These are phyloP conservation scores for Drosophila jambulina DNA, from an alignment of 1,140 invertebrate species.

Conservation along the genomic window DNA sequence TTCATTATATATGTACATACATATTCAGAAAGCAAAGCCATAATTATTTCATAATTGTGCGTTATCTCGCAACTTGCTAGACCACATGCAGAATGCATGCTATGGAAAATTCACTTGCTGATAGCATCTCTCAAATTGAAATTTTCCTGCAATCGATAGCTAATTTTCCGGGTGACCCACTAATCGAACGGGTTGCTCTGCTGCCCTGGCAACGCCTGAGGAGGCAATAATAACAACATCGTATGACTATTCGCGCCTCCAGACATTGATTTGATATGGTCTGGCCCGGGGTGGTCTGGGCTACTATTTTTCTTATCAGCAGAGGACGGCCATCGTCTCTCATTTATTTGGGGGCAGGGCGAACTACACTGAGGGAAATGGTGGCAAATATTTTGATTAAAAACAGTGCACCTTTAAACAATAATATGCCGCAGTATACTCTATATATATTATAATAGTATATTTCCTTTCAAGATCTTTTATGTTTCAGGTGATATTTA, in stretches of 20 bases:
- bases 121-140: background rate
- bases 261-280: slow-evolving; percentile 34
- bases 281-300: slow-evolving; percentile 19
- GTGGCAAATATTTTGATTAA: too few species aligned
- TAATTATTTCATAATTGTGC: slow-evolving; percentile 7
- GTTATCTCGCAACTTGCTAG: slow-evolving; percentile 16
- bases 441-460: too few species aligned
- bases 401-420: too few species aligned
- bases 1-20: background rate
- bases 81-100: slow-evolving; percentile 18
- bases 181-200: slow-evolving; percentile 15
- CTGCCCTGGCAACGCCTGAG: slow-evolving; percentile 5
- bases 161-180: slow-evolving; percentile 28
- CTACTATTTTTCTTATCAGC: slow-evolving; percentile 30
- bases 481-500: too few species aligned
- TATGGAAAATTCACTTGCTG: background rate
- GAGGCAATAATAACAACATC: slow-evolving; percentile 20
- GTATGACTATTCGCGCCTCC: slow-evolving; percentile 36
- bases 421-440: too few species aligned
- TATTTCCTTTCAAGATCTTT: too few species aligned
- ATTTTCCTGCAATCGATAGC: slow-evolving; percentile 9
- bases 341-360: slow-evolving; percentile 10
- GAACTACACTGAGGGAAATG: background rate
- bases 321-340: slow-evolving; percentile 10
- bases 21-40: background rate